phyloP scores from a whole-genome alignment of 2,888 invertebrate genomes.

The Acleris laterana region DNA sequence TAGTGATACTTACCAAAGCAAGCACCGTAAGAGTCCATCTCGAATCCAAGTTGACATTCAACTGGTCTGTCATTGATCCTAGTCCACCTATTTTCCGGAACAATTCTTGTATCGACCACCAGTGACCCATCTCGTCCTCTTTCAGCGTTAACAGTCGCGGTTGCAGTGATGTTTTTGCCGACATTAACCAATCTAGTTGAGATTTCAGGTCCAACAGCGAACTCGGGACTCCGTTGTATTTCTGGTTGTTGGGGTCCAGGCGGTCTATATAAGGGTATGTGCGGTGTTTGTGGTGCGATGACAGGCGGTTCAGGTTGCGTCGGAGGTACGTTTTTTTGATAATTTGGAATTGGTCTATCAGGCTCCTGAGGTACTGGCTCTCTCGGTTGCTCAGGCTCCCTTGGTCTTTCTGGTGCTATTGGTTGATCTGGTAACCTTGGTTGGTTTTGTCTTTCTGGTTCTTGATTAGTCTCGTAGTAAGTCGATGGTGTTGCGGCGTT shows the following conservation, averaged over 20 bases:
- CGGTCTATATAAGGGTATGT: conserved; percentile 24
- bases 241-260: conserved; percentile 31
- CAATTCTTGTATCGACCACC: conserved; percentile 55
- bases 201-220: conserved; percentile 33
- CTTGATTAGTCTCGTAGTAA: conserved; percentile 32
- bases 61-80: conserved; percentile 54
- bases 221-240: conserved; percentile 34
- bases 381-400: conserved; percentile 12
- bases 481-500: conserved; percentile 21
- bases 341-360: conserved; percentile 9
- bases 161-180: conserved; percentile 50
- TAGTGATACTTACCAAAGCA: conserved; percentile 84
- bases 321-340: conserved; percentile 37
- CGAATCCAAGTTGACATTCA: conserved; percentile 80
- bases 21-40: conserved; percentile 80
- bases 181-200: conserved; percentile 51
- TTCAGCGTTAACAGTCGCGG: conserved; percentile 52
- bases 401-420: conserved; percentile 28
- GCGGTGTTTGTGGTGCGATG: conserved; percentile 37
- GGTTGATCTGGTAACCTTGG: conserved; percentile 39
- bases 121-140: conserved; percentile 59
- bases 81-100: conserved; percentile 67
- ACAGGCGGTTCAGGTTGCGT: conserved; percentile 31
- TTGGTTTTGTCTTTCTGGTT: conserved; percentile 35
- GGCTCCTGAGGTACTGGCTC: conserved; percentile 29